phyloP scores from a whole-genome alignment of 2,888 invertebrate genomes.

The Chrysolina oricalcia region DNA sequence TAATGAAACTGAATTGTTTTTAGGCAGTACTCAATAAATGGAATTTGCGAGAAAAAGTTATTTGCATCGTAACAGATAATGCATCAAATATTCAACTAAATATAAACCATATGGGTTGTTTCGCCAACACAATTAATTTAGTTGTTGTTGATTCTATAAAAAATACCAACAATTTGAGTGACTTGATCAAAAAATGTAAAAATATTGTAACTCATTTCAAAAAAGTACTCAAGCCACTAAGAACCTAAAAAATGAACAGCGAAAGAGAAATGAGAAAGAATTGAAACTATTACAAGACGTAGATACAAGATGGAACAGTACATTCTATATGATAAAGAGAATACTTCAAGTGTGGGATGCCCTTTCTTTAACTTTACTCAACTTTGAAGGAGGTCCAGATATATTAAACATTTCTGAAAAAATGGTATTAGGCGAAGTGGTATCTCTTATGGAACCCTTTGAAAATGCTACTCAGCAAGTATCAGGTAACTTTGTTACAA shows the following conservation, averaged over 20 bases:
- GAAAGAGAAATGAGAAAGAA: conserved; percentile 14
- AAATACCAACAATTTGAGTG: conserved; percentile 14
- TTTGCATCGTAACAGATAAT: conserved; percentile 21
- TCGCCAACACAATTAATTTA: conserved; percentile 28
- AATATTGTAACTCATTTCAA: neutral
- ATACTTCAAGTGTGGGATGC: conserved; percentile 24
- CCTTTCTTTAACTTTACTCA: conserved; percentile 20
- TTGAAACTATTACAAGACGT: conserved; percentile 32
- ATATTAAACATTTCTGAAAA: conserved; percentile 14
- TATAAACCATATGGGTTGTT: conserved; percentile 24
- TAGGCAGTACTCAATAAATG: too few species aligned
- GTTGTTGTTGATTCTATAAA: conserved; percentile 26
- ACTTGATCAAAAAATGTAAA: conserved; percentile 10
- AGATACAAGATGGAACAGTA: conserved; percentile 28
- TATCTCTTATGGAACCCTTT: conserved; percentile 23
- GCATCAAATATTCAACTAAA: conserved; percentile 20
- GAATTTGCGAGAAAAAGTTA: too few species aligned
- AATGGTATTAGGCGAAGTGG: conserved; percentile 10
- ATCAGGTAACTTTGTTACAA: conserved; percentile 25
- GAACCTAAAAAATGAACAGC: conserved; percentile 21
- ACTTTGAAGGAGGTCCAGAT: conserved; percentile 7
- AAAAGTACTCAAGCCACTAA: conserved; percentile 18
- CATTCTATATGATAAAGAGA: conserved; percentile 24
- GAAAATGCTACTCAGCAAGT: conserved; percentile 30
- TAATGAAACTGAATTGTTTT: too few species aligned